Conservation (phyloP, 1,140 invertebrate species). For the Lordiphosa mommai region DNA sequence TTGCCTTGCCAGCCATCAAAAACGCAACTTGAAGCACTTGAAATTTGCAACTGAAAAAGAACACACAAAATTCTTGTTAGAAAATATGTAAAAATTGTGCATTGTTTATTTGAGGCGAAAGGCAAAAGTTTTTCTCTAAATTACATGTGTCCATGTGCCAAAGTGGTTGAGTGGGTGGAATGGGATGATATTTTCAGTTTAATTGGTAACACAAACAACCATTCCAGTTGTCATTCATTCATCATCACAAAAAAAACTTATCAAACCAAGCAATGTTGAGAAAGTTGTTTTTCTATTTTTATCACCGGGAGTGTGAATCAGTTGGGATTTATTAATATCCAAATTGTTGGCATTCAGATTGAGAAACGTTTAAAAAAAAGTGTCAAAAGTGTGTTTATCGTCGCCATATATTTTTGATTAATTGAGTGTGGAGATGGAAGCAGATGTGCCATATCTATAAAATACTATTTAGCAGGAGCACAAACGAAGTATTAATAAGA, state of each 20-base stretch:
- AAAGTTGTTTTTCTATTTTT: too few species aligned
- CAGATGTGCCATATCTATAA: constrained; percentile 34
- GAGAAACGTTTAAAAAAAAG: constrained; percentile 6
- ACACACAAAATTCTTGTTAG: constrained; percentile 19
- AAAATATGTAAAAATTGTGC: constrained; percentile 9
- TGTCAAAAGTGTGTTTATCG: constrained; percentile 51
- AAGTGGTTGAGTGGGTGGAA: constrained; percentile 2
- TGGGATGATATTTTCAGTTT: constrained; percentile 18
- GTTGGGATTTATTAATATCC: constrained; percentile 25
- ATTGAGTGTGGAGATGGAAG: constrained; percentile 35
- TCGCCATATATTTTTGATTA: constrained; percentile 42
- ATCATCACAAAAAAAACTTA: constrained; percentile 31
- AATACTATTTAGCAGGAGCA: constrained; percentile 1
- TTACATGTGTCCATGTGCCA: not conserved
- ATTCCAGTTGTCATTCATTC: constrained; percentile 71
- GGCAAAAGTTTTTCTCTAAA: constrained; percentile 8
- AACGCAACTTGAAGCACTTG: constrained; percentile 25
- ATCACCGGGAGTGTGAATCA: too few species aligned
- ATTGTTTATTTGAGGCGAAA: constrained; percentile 26
- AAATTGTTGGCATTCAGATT: constrained; percentile 19
- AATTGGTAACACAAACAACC: constrained; percentile 29
- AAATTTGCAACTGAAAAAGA: constrained; percentile 7
- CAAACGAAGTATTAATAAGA: too few species aligned
- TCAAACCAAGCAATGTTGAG: constrained; percentile 13
- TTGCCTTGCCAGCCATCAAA: constrained; percentile 28